Evolutionary conservation across 1,140 invertebrate genomes (phyloP), one percentile per base, ranked within the genome.

Genomic region (Drosophila subpulchrella): DNA sequence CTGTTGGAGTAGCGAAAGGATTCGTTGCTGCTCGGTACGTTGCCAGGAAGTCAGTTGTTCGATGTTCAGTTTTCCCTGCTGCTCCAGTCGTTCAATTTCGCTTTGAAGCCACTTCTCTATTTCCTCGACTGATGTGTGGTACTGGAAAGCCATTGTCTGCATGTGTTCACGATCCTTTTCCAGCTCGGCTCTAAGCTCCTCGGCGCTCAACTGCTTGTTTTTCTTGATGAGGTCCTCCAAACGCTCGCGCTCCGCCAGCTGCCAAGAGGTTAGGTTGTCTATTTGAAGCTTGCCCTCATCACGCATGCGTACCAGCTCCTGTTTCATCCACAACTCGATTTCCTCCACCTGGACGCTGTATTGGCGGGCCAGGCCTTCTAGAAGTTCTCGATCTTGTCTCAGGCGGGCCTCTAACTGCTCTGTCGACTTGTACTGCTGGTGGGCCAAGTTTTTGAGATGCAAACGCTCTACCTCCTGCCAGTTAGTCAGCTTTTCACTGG

Each of bases 91-190:
- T 6, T 80, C 75, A 7, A 92, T 76, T 47, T 92, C 91, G 5
- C 72, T 63, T 27, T 90, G 84, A 1, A 91, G 74, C 91, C 91
- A 92, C 6, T 81, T 76, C 30, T 92, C 91, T 6, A 92, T 92
- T 20, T 92, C 91, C 65, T 92, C 91, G 1, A 92, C 85, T 0
- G 89, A 91, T 4, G 86, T 89, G 53, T 92, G 91, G 44, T 92
- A 91, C 46, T 92, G 91, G 76, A 91, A 91, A 12, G 91, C 91
- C 73, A 92, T 91, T 0, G 91, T 92, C 34, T 92, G 91, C 89
- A 92, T 91, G 32, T 92, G 91, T 1, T 91, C 81, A 3, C 91
- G 89, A 78, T 92, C 91, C 13, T 92, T 82, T 5, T 75, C 72
- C 15, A 92, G 46, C n/a, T 76, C 82, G 0, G 67, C 47, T 17